Base-by-base conservation (phyloP, 35 echinoderm and acorn worm species). In the Ptychodera flava region DNA sequence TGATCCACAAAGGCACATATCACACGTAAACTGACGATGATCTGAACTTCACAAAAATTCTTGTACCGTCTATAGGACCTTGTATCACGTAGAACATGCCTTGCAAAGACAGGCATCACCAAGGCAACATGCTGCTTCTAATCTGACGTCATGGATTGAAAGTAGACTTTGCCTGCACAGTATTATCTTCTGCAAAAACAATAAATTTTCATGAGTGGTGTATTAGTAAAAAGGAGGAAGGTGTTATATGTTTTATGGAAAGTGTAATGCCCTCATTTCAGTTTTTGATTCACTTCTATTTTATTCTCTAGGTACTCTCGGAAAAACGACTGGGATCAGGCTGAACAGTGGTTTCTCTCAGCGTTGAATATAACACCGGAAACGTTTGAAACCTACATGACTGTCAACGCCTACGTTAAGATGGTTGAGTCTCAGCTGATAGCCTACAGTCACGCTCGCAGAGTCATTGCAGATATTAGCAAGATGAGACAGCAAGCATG, bases 351-450 rank as follows among this genome's bases (percentile, higher is more conserved):
- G 93, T 32, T 94, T 75, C 33, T 81, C 28, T 78, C 89, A 35
- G 77, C 90, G 36, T 86, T 88, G 79, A 76, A 81, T 12, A 32
- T 94, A 14, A 81, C 53, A 27, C 93, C 93, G 1, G 85, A 82
- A 35, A 35, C 35, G n/a, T 53, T 29, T 16, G 45, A 81, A 28
- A 87, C 89, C 33, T 87, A 82, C 32, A 84, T 76, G 33, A 27
- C 78, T 35, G 75, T 86, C 22, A 15, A 94, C 78, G 93, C 80
- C 15, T 31, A 37, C 6, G n/a, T 89, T 15, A 88, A 89, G 32
- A 33, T 94, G 31, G 89, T 89, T 16, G 89, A 94, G 79, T 91
- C 89, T 84, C 81, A 94, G 16, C 83, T 94, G n/a, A 1, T 94
- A 0, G 76, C 81, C 37, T 91, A 77, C 75, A 85, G 27, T 34